Conservation (phyloP, 2,797 vertebrate species). For the Eptatretus atami region DNA sequence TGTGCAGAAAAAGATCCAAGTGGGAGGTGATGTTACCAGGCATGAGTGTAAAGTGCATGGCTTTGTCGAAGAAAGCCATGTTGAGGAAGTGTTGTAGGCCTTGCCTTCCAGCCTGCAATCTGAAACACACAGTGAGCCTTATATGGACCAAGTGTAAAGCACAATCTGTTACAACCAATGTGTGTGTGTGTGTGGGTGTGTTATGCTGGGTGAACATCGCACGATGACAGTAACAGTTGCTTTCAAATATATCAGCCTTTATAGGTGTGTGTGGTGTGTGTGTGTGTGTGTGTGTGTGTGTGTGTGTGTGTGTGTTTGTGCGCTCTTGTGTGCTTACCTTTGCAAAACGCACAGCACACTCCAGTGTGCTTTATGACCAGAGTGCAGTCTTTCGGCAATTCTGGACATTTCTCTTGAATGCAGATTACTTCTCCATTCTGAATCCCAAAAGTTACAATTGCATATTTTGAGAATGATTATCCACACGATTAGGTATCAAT, state of each 20-base stretch:
- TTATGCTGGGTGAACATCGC: no score
- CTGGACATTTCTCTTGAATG: constrained; percentile 63
- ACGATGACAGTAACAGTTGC: no score
- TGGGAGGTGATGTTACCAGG: constrained; percentile 26
- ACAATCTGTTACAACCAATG: no score
- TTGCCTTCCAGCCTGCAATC: constrained; percentile 44
- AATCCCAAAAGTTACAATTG: constrained; percentile 6
- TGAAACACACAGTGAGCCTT: constrained; percentile 11
- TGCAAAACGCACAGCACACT: constrained; percentile 71
- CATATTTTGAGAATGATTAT: no score
- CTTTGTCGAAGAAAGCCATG: constrained; percentile 34
- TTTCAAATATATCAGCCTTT: no score
- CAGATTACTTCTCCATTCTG: constrained; percentile 83
- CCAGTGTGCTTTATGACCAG: constrained; percentile 70
- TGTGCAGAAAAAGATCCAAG: no score
- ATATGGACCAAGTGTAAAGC: no score
- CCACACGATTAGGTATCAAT: no score
- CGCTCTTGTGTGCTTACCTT: constrained; percentile 26
- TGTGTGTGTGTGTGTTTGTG: no score
- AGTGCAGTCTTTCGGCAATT: constrained; percentile 49
- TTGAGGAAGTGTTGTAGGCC: constrained; percentile 50
- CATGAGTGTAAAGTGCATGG: constrained; percentile 42
- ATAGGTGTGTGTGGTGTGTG: no score
- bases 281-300: no score
- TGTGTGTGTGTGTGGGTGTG: no score